phyloP scores from a whole-genome alignment of 2,113 vertebrate species.

The Cyphomyrus plagiostoma region DNA sequence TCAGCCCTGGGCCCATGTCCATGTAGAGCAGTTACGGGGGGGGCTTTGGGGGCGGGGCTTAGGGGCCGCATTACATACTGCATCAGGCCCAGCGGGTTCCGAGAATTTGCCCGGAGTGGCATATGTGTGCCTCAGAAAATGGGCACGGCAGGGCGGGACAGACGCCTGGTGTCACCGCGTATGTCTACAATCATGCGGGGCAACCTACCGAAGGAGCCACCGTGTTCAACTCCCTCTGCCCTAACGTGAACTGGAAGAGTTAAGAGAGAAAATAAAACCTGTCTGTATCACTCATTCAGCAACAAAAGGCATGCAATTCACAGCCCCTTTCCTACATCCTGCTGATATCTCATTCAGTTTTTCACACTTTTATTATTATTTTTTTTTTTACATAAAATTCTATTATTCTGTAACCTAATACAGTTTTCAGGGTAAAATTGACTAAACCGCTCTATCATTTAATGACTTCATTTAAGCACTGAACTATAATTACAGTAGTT shows the following conservation, averaged over 20 bases:
- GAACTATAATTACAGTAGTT: not conserved
- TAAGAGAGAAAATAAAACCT: not conserved
- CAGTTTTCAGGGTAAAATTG: not conserved
- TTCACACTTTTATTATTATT: not conserved
- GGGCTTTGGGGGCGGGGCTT: not conserved
- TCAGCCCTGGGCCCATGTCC: not conserved
- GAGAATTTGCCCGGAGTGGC: not conserved
- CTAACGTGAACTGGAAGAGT: not conserved
- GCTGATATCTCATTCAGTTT: not conserved
- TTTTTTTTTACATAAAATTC: not conserved
- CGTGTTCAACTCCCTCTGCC: not conserved
- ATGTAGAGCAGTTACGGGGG: not conserved
- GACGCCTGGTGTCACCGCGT: not conserved
- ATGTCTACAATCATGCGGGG: not conserved
- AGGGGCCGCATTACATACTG: not conserved
- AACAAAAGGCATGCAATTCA: not conserved
- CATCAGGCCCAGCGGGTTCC: not conserved
- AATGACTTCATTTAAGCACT: not conserved
- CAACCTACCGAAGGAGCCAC: not conserved
- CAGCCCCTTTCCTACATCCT: not conserved
- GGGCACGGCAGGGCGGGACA: not conserved
- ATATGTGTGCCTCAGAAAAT: slow-evolving; percentile 2
- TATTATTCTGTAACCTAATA: not conserved
- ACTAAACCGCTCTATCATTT: not conserved
- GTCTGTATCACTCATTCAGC: not conserved